Percentiles rank a stretch among this genome's conserved stretches.
These are phyloP conservation scores for Monarcha castaneiventris DNA, from an alignment of 2,113 vertebrate genomes.

Conservation along the genomic window DNA sequence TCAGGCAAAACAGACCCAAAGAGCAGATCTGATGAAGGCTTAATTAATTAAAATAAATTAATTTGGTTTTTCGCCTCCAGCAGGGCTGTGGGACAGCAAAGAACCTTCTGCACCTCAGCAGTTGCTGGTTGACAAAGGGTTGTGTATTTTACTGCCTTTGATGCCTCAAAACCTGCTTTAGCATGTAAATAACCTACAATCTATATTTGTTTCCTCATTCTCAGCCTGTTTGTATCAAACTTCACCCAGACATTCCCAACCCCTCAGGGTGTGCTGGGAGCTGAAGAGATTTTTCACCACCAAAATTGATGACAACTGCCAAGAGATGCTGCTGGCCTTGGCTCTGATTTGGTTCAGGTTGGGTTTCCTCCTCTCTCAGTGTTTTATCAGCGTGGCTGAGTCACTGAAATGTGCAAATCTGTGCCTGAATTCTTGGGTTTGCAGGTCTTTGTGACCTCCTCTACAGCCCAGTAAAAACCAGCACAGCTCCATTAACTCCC, in stretches of 20 bases:
- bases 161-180: neutral
- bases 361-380: neutral
- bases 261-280: neutral
- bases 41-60: neutral
- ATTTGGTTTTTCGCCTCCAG: neutral
- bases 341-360: neutral
- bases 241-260: too few relatives aligned
- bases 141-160: neutral
- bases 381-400: neutral
- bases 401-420: neutral
- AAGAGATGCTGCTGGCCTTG: neutral
- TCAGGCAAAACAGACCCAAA: neutral
- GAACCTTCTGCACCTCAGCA: accelerated
- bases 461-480: neutral
- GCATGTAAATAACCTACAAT: neutral
- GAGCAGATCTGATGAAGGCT: neutral
- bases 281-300: accelerated
- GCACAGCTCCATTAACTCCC: neutral
- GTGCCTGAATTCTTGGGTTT: accelerated
- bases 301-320: accelerated
- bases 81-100: neutral
- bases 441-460: neutral
- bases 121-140: accelerated
- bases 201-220: neutral
- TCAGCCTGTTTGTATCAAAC: neutral